A percentile compares a stretch with the other conserved stretches of the same genome.
Evolutionary conservation across 2,888 invertebrate species (phyloP).

Genomic region (Chymomyza caudatula): DNA sequence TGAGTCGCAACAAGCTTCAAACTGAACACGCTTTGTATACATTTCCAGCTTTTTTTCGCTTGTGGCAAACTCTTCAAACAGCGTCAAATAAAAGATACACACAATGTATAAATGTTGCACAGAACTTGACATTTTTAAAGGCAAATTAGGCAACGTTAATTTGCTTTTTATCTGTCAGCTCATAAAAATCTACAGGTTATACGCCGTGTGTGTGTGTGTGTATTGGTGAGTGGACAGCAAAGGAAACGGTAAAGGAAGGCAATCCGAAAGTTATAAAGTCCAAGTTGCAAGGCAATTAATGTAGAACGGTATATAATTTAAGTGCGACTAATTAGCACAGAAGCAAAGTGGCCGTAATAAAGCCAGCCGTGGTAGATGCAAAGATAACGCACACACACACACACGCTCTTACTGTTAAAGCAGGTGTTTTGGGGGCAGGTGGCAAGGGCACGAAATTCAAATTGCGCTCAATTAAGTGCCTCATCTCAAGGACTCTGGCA

Average conservation of each 20-base stretch:
- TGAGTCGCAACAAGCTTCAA: not conserved
- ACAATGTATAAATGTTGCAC: not conserved
- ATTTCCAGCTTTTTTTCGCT: no score
- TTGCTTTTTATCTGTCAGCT: conserved; percentile 42
- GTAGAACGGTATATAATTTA: conserved; percentile 23
- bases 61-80: not conserved
- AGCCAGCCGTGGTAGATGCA: conserved; percentile 21
- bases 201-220: not conserved
- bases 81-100: not conserved
- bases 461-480: conserved; percentile 27
- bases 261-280: conserved; percentile 58
- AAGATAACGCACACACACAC: conserved; percentile 52
- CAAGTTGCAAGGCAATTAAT: conserved; percentile 57
- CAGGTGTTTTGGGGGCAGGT: not conserved
- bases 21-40: not conserved
- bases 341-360: conserved; percentile 37
- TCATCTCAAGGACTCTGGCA: not conserved
- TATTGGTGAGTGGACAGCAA: not conserved
- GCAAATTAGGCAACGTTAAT: conserved; percentile 49
- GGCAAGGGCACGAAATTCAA: conserved; percentile 15
- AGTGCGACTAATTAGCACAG: conserved; percentile 64
- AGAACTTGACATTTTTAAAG: not conserved
- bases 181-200: conserved; percentile 30
- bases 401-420: conserved; percentile 22
- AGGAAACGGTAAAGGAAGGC: conserved; percentile 4